Evolutionary conservation across 2,888 invertebrate species (phyloP), one percentile per base, ranked within the genome.

Genomic region (Hylaea fasciaria): DNA sequence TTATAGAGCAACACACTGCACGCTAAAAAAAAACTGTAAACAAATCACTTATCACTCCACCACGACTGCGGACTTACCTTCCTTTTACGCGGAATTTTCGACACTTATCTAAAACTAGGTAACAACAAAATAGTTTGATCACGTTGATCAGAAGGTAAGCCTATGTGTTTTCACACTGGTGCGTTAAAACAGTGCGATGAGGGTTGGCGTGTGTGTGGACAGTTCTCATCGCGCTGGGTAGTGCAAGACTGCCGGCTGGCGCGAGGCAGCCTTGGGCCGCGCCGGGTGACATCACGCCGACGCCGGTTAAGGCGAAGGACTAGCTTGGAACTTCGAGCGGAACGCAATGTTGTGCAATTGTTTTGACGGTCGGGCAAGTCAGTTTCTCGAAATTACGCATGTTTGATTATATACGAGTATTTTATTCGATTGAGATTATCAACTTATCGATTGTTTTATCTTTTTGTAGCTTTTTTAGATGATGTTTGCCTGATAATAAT

Each of bases 51-150:
- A 16, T 8, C 55, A 60, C 60, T 55, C 50, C 35, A 32, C 53
- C 62, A 66, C n/a, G n/a, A n/a, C n/a, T 59, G 57, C 55, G 57
- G 45, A 41, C 91, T 90, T 73, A 92, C 91, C 91, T 92, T 92
- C 86, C 89, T 86, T 81, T 91, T 92, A 10, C 91, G 90, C 76
- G 92, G 91, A 89, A 91, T 91, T 81, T 82, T 91, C 74, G 71
- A 72, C 72, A 75, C 80, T 82, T 78, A 77, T 71, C 69, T 77
- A 59, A 7, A 1, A 32, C 32, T 35, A 77, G 71, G 68, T 74
- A 73, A 66, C 70, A 67, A 32, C n/a, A 53, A 58, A 67, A 67
- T 48, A 63, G 51, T 49, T 56, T 51, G 40, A 52, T 28, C 43
- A 48, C 9, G 48, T 60, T 50, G 57, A 46, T 48, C 39, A 69